Evolutionary conservation across 1,140 invertebrate species (phyloP).

Genomic region (Trichonephila clavata): DNA sequence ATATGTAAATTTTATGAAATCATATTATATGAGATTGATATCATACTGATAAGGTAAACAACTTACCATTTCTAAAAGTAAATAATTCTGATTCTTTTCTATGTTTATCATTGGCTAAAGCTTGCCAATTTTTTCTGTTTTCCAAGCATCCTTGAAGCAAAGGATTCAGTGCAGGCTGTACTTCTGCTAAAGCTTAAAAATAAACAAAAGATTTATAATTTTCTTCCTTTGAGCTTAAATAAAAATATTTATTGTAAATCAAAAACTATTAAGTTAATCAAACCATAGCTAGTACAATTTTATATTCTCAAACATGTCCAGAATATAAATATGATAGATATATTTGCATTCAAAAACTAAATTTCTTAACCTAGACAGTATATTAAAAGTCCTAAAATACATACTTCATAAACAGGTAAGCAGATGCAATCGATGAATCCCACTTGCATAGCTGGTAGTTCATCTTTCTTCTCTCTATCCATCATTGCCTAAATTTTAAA

Average conservation of each 20-base stretch:
- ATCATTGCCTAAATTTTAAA: slow-evolving; percentile 89
- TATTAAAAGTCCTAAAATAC: background rate
- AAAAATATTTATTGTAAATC: background rate
- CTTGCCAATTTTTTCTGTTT: slow-evolving; percentile 93
- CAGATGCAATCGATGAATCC: slow-evolving; percentile 98
- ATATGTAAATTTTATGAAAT: no score
- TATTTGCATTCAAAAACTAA: no score
- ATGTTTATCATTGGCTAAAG: slow-evolving; percentile 88
- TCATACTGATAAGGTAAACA: background rate
- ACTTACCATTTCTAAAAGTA: slow-evolving; percentile 61
- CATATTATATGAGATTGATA: no score
- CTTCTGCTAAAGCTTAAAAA: slow-evolving; percentile 87
- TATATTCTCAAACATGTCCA: no score
- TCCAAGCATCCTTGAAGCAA: slow-evolving; percentile 92
- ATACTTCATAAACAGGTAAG: slow-evolving; percentile 96
- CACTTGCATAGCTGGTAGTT: slow-evolving; percentile 97
- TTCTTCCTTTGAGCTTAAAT: background rate
- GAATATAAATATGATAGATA: no score
- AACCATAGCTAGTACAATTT: background rate
- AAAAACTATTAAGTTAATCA: background rate
- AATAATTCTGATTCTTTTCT: slow-evolving; percentile 56
- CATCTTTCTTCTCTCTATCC: slow-evolving; percentile 97
- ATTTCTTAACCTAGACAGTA: background rate
- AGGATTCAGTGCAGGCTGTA: slow-evolving; percentile 94
- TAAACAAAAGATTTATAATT: background rate